Evolutionary conservation across 1,140 invertebrate species (phyloP).

Genomic region (Macrosteles quadrilineatus): DNA sequence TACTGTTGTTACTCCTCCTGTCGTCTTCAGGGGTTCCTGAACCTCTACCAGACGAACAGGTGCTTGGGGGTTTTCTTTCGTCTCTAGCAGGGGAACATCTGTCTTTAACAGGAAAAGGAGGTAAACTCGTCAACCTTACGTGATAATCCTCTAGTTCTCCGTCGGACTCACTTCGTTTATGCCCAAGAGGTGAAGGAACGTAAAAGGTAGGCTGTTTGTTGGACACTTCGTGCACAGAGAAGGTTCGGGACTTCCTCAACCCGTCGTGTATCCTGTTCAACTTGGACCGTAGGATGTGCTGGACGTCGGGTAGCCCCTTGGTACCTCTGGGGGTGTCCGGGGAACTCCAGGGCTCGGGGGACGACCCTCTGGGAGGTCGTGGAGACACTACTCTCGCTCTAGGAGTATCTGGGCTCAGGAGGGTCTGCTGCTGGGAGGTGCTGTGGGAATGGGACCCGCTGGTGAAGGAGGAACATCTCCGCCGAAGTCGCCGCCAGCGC

Average conservation of each 20-base stretch:
- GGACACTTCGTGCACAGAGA: conserved; percentile 66
- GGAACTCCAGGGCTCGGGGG: conserved; percentile 49
- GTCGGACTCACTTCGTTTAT: conserved; percentile 36
- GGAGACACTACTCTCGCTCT: conserved; percentile 46
- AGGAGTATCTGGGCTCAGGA: conserved; percentile 53
- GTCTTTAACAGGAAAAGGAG: conserved; percentile 28
- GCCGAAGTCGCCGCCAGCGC: conserved; percentile 67
- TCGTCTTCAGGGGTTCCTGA: conserved; percentile 40
- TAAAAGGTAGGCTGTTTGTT: conserved; percentile 60
- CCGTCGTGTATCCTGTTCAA: conserved; percentile 68
- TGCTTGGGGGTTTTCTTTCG: conserved; percentile 40
- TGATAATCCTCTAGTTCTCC: conserved; percentile 37
- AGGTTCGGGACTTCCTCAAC: conserved; percentile 60
- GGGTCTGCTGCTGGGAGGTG: conserved; percentile 49
- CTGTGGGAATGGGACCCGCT: conserved; percentile 16
- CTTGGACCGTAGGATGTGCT: conserved; percentile 62
- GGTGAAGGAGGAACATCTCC: conserved; percentile 60
- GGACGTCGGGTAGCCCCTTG: conserved; percentile 54
- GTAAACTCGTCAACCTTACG: conserved; percentile 5
- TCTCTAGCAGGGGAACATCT: conserved; percentile 1
- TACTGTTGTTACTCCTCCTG: conserved; percentile 27
- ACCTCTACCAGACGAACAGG: conserved; percentile 37
- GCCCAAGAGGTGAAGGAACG: conserved; percentile 60
- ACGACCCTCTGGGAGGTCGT: conserved; percentile 52
- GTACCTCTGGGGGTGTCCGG: background rate